Conservation (phyloP, 2,113 vertebrate genomes). For the Paedocypris sp. region DNA sequence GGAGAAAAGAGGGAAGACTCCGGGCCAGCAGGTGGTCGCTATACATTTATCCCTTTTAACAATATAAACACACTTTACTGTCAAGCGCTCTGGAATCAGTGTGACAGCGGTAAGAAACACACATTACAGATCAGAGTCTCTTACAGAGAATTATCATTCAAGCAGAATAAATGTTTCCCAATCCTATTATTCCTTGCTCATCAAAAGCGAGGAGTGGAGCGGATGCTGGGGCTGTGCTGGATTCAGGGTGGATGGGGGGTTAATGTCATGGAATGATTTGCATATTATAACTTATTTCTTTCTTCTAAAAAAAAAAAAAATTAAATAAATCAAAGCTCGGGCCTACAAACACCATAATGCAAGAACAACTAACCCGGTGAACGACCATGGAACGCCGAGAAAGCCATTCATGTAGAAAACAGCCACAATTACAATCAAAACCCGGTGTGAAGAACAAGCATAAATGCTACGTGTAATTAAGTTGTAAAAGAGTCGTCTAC, state of each 20-base stretch:
- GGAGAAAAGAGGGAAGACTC: too few species aligned
- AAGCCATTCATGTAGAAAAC: slow-evolving; percentile 34
- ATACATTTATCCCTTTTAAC: too few species aligned
- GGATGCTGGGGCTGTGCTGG: slow-evolving; percentile 16
- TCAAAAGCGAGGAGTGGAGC: slow-evolving; percentile 24
- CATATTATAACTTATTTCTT: slow-evolving; percentile 42
- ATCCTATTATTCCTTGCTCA: slow-evolving; percentile 31
- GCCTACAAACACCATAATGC: slow-evolving; percentile 51
- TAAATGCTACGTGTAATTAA: slow-evolving; percentile 57
- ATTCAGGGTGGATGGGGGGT: slow-evolving; percentile 23
- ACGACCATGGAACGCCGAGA: slow-evolving; percentile 40
- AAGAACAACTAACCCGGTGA: slow-evolving; percentile 49
- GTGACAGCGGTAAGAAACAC: not conserved
- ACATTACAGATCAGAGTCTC: slow-evolving; percentile 14
- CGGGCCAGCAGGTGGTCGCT: too few species aligned
- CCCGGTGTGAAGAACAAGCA: slow-evolving; percentile 43
- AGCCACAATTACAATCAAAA: slow-evolving; percentile 53
- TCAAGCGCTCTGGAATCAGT: slow-evolving; percentile 8
- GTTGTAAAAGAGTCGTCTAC: slow-evolving; percentile 54
- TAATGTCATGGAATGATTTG: slow-evolving; percentile 54
- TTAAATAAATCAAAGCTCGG: slow-evolving; percentile 51
- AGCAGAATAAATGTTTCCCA: slow-evolving; percentile 35
- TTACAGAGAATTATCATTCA: slow-evolving; percentile 30
- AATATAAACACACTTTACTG: not conserved
- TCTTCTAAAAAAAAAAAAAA: too few species aligned